phyloP scores from a whole-genome alignment of 2,888 invertebrate species.

The Uropetala carovei region DNA sequence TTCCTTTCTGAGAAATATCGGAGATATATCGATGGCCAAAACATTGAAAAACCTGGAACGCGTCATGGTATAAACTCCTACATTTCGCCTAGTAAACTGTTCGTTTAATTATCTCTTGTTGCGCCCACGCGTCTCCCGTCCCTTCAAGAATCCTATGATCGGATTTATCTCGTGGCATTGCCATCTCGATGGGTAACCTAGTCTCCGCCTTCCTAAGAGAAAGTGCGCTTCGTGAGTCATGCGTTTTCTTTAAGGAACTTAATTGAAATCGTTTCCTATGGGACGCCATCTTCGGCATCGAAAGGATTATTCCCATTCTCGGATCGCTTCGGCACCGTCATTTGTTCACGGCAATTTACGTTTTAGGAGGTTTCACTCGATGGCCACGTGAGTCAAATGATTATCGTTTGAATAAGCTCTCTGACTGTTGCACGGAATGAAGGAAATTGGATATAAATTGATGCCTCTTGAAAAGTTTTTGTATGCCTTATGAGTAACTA shows the following conservation, averaged over 20 bases:
- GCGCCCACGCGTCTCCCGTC: not conserved
- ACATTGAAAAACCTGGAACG: not conserved
- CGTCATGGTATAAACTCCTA: not conserved
- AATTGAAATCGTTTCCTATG: not conserved
- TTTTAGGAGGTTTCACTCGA: not conserved
- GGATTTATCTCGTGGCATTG: not conserved
- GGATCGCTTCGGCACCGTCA: not conserved
- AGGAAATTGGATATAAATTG: too few relatives aligned
- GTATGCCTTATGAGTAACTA: too few relatives aligned
- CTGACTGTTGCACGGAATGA: too few relatives aligned
- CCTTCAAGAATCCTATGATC: conserved; percentile 3
- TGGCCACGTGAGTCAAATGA: not conserved
- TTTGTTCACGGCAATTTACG: not conserved
- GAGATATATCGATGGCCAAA: not conserved
- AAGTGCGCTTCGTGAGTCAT: conserved; percentile 16
- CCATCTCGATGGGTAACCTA: not conserved
- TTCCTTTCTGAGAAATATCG: too few relatives aligned
- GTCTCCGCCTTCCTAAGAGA: not conserved
- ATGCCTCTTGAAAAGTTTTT: too few relatives aligned
- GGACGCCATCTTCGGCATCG: conserved; percentile 50
- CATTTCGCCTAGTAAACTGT: not conserved
- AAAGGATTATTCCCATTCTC: conserved; percentile 15
- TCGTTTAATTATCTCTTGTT: not conserved
- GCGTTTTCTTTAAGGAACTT: not conserved
- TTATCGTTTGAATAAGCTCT: not conserved